Evolutionary conservation across 2,888 invertebrate genomes (phyloP).

Genomic region (Auanema freiburgensis): DNA sequence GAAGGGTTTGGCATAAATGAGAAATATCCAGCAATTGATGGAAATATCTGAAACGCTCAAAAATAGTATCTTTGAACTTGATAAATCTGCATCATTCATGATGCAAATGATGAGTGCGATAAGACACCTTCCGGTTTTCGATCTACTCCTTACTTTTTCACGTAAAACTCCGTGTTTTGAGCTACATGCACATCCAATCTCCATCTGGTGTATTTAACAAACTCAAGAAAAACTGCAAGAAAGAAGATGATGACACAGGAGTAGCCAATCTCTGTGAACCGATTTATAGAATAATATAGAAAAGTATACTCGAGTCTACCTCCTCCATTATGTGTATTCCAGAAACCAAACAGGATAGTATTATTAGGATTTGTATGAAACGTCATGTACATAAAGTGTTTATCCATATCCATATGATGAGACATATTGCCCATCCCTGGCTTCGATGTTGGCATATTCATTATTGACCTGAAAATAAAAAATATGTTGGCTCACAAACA

Average conservation of each 20-base stretch:
- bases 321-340: no score
- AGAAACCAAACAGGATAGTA: no score
- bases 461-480: no score
- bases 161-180: neutral
- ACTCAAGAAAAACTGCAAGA: conserved; percentile 46
- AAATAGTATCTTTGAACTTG: neutral
- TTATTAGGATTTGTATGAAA: no score
- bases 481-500: no score
- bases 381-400: no score
- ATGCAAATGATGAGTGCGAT: neutral
- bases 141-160: conserved; percentile 7
- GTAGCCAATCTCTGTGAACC: conserved; percentile 3
- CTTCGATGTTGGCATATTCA: no score
- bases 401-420: no score
- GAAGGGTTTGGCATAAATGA: conserved; percentile 51
- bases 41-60: conserved; percentile 27
- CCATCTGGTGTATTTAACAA: conserved; percentile 50
- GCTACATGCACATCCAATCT: conserved; percentile 26
- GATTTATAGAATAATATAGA: no score
- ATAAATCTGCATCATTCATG: neutral
- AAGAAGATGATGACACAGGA: conserved; percentile 48
- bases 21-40: conserved; percentile 30
- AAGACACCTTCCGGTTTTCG: neutral
- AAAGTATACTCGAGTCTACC: no score
- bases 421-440: no score